phyloP scores from a whole-genome alignment of 2,113 vertebrate genomes.

The Ardeotis arabs region DNA sequence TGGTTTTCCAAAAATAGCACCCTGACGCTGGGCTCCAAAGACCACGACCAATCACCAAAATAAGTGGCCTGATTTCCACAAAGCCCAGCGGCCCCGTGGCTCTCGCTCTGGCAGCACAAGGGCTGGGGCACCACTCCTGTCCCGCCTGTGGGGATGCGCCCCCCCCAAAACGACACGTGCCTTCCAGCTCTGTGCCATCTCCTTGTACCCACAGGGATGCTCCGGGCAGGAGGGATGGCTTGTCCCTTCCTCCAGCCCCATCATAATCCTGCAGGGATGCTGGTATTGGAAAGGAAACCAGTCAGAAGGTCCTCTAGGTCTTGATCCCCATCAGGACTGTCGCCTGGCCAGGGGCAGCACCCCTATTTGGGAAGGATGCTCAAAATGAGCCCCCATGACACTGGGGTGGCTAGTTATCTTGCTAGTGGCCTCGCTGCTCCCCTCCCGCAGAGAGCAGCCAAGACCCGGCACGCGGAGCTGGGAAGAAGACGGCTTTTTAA shows the following conservation, averaged over 20 bases:
- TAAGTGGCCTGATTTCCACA: not conserved
- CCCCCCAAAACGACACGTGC: not conserved
- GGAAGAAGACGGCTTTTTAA: not conserved
- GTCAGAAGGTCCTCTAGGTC: not conserved
- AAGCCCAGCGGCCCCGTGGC: not conserved
- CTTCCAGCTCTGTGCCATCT: not conserved
- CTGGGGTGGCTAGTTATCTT: not conserved
- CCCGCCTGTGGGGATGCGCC: not conserved
- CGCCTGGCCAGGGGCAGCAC: not conserved
- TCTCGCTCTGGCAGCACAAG: fast-evolving
- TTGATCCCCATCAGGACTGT: not conserved
- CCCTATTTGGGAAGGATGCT: not conserved
- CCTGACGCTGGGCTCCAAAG: not conserved
- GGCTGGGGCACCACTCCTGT: not conserved
- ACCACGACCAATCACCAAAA: not conserved
- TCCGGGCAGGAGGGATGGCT: not conserved
- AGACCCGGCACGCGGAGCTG: fast-evolving
- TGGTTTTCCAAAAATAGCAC: not conserved
- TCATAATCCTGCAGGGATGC: not conserved
- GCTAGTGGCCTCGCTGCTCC: fast-evolving
- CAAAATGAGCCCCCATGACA: not conserved
- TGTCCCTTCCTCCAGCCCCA: not conserved
- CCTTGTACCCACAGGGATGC: not conserved
- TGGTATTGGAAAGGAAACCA: fast-evolving
- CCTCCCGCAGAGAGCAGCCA: not conserved